Conservation (phyloP, 1,140 invertebrate genomes). For the Carcinoscorpius rotundicauda region DNA sequence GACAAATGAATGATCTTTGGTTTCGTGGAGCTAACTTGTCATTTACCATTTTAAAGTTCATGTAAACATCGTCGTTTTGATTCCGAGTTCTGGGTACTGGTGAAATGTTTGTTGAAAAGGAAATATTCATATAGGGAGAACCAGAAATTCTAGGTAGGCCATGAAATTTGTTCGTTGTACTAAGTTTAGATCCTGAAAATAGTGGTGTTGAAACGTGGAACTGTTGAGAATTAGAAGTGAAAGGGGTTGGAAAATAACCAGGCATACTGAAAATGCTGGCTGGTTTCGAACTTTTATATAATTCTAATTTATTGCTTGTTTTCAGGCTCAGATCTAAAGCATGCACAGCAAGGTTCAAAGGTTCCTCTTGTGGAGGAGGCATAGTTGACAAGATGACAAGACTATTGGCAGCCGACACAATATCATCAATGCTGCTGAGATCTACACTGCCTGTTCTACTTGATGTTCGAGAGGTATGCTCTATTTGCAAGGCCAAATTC, state of each 20-base stretch:
- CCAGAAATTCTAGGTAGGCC: too few relatives aligned
- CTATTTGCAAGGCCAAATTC: too few relatives aligned
- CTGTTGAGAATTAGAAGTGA: too few relatives aligned
- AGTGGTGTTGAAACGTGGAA: too few relatives aligned
- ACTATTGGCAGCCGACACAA: background rate
- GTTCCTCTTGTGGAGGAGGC: constrained; percentile 35
- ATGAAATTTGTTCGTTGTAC: too few relatives aligned
- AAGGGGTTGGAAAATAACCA: too few relatives aligned
- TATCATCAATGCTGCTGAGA: background rate
- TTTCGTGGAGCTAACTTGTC: constrained; percentile 55
- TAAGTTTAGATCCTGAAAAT: too few relatives aligned
- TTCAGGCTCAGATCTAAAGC: constrained; percentile 77
- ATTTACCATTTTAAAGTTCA: constrained; percentile 55
- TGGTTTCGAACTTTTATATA: too few relatives aligned
- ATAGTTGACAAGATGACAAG: constrained; percentile 7
- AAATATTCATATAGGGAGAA: background rate
- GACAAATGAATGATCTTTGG: constrained; percentile 78
- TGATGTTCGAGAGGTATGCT: too few relatives aligned
- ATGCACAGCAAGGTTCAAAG: constrained; percentile 63
- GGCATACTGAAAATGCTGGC: too few relatives aligned
- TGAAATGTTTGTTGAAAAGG: background rate
- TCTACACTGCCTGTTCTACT: background rate
- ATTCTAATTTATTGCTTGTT: constrained; percentile 3
- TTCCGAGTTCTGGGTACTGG: too few relatives aligned
- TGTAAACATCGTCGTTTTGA: background rate